Base-by-base conservation (phyloP, 2,797 vertebrate genomes). In the Anguilla megastoma region DNA sequence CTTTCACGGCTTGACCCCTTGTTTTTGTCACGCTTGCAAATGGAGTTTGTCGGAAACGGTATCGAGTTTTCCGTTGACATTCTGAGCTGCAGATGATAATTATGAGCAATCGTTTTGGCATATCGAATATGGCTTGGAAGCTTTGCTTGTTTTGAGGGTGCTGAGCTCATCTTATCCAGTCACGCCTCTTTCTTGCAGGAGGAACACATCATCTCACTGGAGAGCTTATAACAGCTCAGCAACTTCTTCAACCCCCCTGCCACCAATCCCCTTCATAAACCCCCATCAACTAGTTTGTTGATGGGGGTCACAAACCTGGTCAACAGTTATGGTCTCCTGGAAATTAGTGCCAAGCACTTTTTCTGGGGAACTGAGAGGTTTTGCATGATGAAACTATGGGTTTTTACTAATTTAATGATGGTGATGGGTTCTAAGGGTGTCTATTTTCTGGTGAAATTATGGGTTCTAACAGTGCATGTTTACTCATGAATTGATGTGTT, bases 21-120 rank as follows among this genome's bases (percentile, higher is more conserved):
- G 41, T 21, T 76, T 33, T 14, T 21, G 83, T 80, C 89, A 87
- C 87, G 91, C 90, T 88, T 50, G 88, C 83, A 90, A 89, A 87
- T 89, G 88, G 87, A 88, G 60, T 88, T 89, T 85, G 88, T 82
- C 90, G 86, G 90, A 92, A 93, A 92, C 86, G 74, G 27, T 82
- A 79, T 88, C 58, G 86, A 52, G 16, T 88, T 33, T 86, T 69
- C 86, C 88, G 87, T 36, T 88, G 87, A 87, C 89, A 88, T 89
- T 89, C 71, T 89, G 88, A 69, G 84, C 82, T 88, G 86, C 91
- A 90, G 87, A 89, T 90, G 90, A 89, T 88, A 85, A 90, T 84
- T 74, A 88, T 89, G 63, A 88, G 66, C 80, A 86, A 89, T 86
- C 16, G 79, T n/a, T n/a, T 83, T 87, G 88, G 87, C 76, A 24